Evolutionary conservation across 1,140 invertebrate species (phyloP), one percentile per base, ranked within the genome.

Genomic region (Dendrolimus kikuchii): DNA sequence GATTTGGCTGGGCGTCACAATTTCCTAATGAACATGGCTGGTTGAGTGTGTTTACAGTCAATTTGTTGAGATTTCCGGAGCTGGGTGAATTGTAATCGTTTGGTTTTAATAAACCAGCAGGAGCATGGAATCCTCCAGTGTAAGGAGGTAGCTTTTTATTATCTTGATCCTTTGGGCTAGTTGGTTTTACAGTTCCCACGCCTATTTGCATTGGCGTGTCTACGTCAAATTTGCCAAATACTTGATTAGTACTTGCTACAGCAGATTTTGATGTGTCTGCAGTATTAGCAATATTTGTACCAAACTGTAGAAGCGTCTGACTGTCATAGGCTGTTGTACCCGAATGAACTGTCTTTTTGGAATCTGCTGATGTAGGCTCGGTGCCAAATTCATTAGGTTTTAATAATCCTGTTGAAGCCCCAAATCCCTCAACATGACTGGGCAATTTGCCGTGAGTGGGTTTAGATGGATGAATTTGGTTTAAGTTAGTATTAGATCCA

Each of bases 91-190:
- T 44, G 49, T 38, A 50, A n/a, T 56, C 49, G 39, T 57, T 52
- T 36, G 55, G 50, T 53, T 57, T 57, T 5, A 57, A 39, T 47
- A 53, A 46, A 6, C 51, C 57, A 42, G 43, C 5, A 6, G 57
- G 43, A 9, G 51, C 51, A 42, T 51, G 51, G 7, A 59, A 53
- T 0, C 51, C 51, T 38, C 51, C 51, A 38, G 52, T 54, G 44
- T 70, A 64, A 38, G 49, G 2, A 41, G 67, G 66, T 43, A 57
- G 46, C 10, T 64, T 57, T 38, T 66, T 46, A 49, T 23, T 50
- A 47, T 46, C 7, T 6, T n/a, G 37, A 38, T 7, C 36, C 42
- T 44, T n/a, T 23, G 0, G 23, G 5, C 40, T 37, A 53, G 9
- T 44, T 40, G 7, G 43, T 38, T n/a, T 38, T 5, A 10, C 5